phyloP scores from a whole-genome alignment of 2,113 vertebrate genomes.

The Chauna torquata region DNA sequence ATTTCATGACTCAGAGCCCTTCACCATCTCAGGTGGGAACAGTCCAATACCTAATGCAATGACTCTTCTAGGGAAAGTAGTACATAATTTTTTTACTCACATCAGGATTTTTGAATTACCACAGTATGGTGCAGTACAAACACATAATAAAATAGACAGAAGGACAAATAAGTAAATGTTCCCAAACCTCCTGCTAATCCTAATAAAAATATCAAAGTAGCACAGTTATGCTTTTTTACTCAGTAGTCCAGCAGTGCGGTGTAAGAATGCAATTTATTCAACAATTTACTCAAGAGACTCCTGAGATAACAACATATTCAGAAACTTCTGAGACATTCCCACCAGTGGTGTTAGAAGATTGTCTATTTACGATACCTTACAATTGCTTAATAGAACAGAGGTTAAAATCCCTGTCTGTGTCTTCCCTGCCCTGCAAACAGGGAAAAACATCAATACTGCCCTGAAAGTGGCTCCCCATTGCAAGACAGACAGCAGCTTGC shows the following conservation, averaged over 20 bases:
- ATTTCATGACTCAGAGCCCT: neutral
- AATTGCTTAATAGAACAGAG: neutral
- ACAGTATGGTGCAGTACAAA: neutral
- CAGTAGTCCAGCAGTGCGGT: neutral
- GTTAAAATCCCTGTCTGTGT: neutral
- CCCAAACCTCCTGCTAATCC: neutral
- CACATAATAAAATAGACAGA: neutral
- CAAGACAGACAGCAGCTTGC: neutral
- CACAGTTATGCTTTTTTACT: neutral
- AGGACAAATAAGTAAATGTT: neutral
- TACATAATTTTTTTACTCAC: neutral
- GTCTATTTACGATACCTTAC: neutral
- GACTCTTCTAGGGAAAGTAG: neutral
- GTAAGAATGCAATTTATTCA: constrained; percentile 3
- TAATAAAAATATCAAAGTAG: neutral
- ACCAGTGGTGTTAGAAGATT: neutral
- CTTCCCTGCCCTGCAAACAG: neutral
- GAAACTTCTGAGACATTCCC: neutral
- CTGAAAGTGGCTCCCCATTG: neutral
- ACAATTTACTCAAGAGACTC: neutral
- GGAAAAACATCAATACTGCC: neutral
- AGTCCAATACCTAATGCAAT: neutral
- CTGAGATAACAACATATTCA: neutral
- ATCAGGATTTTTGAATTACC: neutral
- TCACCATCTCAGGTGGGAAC: neutral